Percentiles rank a stretch among this genome's conserved stretches.
These are phyloP conservation scores for Pygmarrhopalites habei DNA, from an alignment of 1,140 invertebrate genomes.

Conservation along the genomic window DNA sequence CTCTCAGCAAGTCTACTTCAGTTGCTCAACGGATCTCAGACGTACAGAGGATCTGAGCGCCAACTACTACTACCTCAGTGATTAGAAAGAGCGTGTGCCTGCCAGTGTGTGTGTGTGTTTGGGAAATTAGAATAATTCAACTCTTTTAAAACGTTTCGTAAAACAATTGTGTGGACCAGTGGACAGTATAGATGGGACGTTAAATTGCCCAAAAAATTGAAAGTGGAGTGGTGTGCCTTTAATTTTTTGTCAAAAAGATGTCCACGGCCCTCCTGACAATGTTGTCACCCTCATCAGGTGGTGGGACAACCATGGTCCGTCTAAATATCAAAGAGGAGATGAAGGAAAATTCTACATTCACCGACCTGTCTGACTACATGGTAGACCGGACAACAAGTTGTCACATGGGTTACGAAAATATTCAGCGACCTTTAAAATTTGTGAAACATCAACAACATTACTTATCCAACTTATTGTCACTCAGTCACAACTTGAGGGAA, in stretches of 20 bases:
- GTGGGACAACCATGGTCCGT: background rate
- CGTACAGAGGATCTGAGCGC: background rate
- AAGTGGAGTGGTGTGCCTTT: no score
- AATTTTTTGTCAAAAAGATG: no score
- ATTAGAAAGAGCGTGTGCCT: no score
- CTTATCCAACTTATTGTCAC: background rate
- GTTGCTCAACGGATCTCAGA: constrained; percentile 11
- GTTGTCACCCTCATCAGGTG: background rate
- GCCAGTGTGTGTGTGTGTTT: no score
- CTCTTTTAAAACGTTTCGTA: no score
- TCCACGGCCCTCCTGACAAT: constrained; percentile 1
- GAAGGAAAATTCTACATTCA: background rate
- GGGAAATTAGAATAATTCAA: no score
- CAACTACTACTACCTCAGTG: no score
- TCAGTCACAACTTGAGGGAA: constrained; percentile 7
- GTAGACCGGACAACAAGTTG: background rate
- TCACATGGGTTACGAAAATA: background rate
- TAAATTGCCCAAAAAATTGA: no score
- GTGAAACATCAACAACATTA: no score
- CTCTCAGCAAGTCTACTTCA: background rate
- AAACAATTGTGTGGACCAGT: no score
- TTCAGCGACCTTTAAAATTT: background rate
- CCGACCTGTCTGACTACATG: constrained; percentile 7
- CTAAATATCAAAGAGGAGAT: constrained; percentile 2
- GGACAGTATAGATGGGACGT: no score